A percentile compares a stretch with the other conserved stretches of the same genome.
Conservation (phyloP, 2,113 vertebrate genomes). For the Lamprologus ornatipinnis region DNA sequence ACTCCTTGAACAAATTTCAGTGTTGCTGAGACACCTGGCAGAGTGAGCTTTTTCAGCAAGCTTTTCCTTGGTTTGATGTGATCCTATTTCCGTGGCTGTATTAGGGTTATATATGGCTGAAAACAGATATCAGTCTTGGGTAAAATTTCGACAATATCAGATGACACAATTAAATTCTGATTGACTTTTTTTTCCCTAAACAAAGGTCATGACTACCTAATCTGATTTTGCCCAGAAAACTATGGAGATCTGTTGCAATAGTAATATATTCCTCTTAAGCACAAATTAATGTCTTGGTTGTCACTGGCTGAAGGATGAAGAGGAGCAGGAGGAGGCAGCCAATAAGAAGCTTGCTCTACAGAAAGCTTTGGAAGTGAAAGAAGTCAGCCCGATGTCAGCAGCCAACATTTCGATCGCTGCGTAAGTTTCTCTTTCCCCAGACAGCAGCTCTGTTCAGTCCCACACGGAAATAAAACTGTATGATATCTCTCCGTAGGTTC, state of each 20-base stretch:
- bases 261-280: not conserved
- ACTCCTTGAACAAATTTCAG: not conserved
- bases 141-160: not conserved
- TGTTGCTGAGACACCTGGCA: not conserved
- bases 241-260: not conserved
- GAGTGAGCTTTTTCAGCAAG: not conserved
- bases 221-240: not conserved
- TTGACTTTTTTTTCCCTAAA: not conserved
- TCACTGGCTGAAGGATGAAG: constrained; percentile 80
- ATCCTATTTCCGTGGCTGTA: not conserved
- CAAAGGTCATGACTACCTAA: not conserved
- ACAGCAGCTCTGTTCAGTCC: not conserved
- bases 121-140: not conserved
- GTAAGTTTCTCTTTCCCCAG: constrained; percentile 75
- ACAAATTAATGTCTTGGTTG: not conserved
- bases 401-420: constrained; percentile 92
- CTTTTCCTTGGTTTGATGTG: not conserved
- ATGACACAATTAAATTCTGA: not conserved
- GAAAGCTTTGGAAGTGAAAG: constrained; percentile 95
- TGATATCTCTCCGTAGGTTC: not conserved
- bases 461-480: not conserved
- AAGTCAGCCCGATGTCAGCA: constrained; percentile 95
- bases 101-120: not conserved
- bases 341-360: constrained; percentile 95
- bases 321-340: constrained; percentile 95